phyloP scores from a whole-genome alignment of 2,113 vertebrate species.

The Eublepharis macularius region DNA sequence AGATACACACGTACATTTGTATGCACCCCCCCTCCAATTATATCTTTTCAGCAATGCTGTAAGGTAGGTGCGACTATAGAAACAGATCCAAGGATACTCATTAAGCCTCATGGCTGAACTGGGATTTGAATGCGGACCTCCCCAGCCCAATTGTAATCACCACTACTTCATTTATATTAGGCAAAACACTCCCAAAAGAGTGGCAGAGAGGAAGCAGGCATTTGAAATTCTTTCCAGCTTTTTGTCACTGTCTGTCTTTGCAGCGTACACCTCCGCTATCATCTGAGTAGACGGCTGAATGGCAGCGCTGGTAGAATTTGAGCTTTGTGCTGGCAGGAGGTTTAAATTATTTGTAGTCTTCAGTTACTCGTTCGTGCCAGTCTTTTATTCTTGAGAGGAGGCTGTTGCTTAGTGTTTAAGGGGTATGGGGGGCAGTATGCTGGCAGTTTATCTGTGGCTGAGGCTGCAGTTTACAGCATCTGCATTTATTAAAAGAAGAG shows the following conservation, averaged over 20 bases:
- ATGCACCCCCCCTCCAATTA: background rate
- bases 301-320: background rate
- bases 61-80: background rate
- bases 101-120: background rate
- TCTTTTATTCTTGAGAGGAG: background rate
- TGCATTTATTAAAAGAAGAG: too few species aligned
- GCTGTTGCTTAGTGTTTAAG: background rate
- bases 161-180: background rate
- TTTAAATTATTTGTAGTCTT: conserved; percentile 16
- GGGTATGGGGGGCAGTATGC: background rate
- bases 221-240: background rate
- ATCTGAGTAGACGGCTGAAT: background rate
- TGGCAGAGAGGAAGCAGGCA: background rate
- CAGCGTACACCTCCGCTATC: background rate
- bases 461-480: background rate
- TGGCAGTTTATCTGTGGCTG: background rate
- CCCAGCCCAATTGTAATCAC: too few species aligned
- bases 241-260: background rate
- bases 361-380: background rate
- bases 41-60: background rate
- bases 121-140: background rate
- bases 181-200: background rate
- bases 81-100: background rate
- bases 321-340: background rate
- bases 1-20: too few species aligned